phyloP scores from a whole-genome alignment of 2,113 vertebrate species.

The Chaenogobius annularis region DNA sequence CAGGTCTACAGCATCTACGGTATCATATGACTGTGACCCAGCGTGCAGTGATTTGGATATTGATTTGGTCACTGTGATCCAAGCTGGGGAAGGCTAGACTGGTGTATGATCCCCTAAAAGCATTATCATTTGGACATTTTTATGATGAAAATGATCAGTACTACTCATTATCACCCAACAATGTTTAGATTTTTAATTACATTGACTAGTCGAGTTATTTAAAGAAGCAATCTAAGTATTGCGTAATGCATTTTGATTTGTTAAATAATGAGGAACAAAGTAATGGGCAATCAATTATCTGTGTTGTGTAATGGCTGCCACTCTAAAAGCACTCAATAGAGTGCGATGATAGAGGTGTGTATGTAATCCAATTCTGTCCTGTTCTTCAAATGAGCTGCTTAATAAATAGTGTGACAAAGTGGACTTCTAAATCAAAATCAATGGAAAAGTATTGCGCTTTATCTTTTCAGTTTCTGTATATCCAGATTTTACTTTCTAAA shows the following conservation, averaged over 20 bases:
- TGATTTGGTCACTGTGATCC: neutral
- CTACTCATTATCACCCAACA: too few relatives aligned
- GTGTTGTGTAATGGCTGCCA: slow-evolving; percentile 14
- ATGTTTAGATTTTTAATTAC: neutral
- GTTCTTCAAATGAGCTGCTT: neutral
- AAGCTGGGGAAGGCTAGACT: too few relatives aligned
- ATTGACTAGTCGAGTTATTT: neutral
- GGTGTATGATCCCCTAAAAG: neutral
- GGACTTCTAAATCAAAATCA: neutral
- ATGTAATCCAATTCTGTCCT: neutral
- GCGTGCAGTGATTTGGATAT: neutral
- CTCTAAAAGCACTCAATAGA: slow-evolving; percentile 10
- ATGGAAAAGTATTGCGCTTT: neutral
- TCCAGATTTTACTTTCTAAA: neutral
- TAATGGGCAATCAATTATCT: slow-evolving; percentile 7
- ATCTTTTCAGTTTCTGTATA: neutral
- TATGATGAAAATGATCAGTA: too few relatives aligned
- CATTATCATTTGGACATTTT: neutral
- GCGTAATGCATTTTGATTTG: slow-evolving; percentile 21
- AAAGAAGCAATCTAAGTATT: slow-evolving; percentile 25
- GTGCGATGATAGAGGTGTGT: neutral
- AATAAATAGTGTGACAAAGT: neutral
- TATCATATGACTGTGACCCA: neutral
- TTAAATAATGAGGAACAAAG: slow-evolving; percentile 18
- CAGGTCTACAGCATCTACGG: neutral